Base-by-base conservation (phyloP, 1,140 invertebrate genomes). In the Pseudoatta argentina region DNA sequence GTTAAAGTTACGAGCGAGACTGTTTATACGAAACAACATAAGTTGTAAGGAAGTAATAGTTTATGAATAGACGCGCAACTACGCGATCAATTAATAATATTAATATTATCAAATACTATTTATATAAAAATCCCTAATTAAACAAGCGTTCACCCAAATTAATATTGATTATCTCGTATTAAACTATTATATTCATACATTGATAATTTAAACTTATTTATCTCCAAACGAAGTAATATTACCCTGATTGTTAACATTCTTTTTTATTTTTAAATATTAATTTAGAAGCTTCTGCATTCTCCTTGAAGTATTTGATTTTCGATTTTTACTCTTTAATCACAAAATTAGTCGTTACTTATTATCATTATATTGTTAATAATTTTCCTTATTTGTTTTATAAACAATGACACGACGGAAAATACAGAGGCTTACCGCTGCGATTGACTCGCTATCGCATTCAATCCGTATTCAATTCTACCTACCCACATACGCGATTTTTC, bases 1-100 rank as follows among this genome's bases (percentile, higher is more conserved):
- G 39, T 39, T 83, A 27, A 34, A 83, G 79, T 82, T 82, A 82
- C 18, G 53, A 18, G 39, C 48, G n/a, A 73, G n/a, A 44, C 55
- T 51, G 39, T 83, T 73, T 34, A 1, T 5, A n/a, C 30, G 51
- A 73, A 83, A 73, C n/a, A 73, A 30, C 69, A 18, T 61, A 51
- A 73, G 67, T 83, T 83, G 48, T 30, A 72, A 73, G 69, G 44
- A 6, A 39, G 53, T n/a, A 21, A 51, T 12, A 83, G 18, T 34
- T 57, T 61, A 59, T 39, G 6, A 39, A 39, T 57, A 10, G 16
- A 6, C 18, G 24, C 14, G 3, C 34, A 67, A 24, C n/a, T 44
- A 39, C 39, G 24, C 16, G 7, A 69, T 69, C 30, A 71, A 44
- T 71, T 57, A 69, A 69, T 55, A 12, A 57, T 14, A 81, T 44